Base-by-base conservation (phyloP, 2,113 vertebrate genomes). In the Ranitomeya imitator region DNA sequence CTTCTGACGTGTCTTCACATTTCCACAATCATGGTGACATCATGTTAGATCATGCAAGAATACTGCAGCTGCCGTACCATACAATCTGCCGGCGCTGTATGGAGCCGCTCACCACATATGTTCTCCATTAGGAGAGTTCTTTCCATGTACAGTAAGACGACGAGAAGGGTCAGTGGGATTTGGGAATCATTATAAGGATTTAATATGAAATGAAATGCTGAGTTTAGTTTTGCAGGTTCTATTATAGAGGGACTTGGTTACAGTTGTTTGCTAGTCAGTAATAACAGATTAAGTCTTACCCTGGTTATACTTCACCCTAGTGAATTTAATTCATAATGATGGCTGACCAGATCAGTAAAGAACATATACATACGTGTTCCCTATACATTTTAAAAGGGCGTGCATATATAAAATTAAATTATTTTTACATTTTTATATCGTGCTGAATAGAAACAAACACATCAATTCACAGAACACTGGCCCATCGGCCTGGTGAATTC, bases 131-230 rank as follows among this genome's bases (percentile, higher is more conserved):
- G 45, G 19, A 18, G 15, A n/a, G 37, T 37, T 87, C 37, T 57
- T 81, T 87, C 63, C 65, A 71, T 81, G 65, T 81, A 69, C 80
- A 88, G 45, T 77, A 78, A 77, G 45, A 73, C 7, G 60, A 74
- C 21, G 21, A 82, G 67, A 71, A 54, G 63, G 85, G 85, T 87
- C 65, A 81, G 77, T 16, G 69, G 52, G 86, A 60, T 80, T 69
- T 80, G 54, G 69, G 78, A 81, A 81, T 81, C 51, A 71, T 81
- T 80, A 84, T 69, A 71, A 31, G 82, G 81, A 51, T 84, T 84
- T 84, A 84, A 63, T 69, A 71, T 52, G 67, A 71, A 23, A 83
- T 83, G 61, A 83, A 69, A 67, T 69, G n/a, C 63, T 67, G 61
- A 54, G 52, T 52, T 76, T 76, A 71, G 63, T 71, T 67, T 55